Conservation (phyloP, 2,113 vertebrate genomes). For the Caranx ignobilis region DNA sequence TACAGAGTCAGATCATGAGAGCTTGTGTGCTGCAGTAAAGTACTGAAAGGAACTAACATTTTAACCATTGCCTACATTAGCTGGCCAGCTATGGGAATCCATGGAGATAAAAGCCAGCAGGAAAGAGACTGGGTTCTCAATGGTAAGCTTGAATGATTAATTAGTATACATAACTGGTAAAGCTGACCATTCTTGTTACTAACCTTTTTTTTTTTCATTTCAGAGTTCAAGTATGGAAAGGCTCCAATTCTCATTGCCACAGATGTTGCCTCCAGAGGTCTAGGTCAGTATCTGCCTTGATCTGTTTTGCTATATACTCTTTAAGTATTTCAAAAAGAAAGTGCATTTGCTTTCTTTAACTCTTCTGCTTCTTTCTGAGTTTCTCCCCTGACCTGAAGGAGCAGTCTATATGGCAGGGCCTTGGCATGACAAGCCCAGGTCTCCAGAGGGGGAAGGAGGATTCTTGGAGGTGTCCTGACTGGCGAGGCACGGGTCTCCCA, state of each 20-base stretch:
- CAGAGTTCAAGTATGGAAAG: conserved; percentile 98
- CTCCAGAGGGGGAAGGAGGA: conserved; percentile 99
- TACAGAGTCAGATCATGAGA: fast-evolving
- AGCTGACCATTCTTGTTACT: background rate
- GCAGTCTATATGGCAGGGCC: conserved; percentile 99
- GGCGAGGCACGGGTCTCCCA: conserved; percentile 97
- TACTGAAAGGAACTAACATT: background rate
- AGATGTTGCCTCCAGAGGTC: conserved; percentile 97
- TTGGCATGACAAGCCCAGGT: conserved; percentile 99
- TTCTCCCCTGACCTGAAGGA: conserved; percentile 98
- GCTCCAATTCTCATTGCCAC: conserved; percentile 99
- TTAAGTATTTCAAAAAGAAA: conserved; percentile 89
- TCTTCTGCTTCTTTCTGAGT: conserved; percentile 97
- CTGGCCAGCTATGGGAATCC: conserved; percentile 99
- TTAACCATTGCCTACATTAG: conserved; percentile 5
- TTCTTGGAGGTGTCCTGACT: conserved; percentile 98
- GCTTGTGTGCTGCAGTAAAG: background rate
- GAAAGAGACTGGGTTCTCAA: conserved; percentile 99
- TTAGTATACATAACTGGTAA: fast-evolving
- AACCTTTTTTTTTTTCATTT: conserved; percentile 46
- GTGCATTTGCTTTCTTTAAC: conserved; percentile 99
- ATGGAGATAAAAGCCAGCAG: conserved; percentile 99
- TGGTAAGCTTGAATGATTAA: conserved; percentile 80
- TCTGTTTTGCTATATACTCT: background rate
- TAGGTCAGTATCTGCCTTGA: conserved; percentile 93